Evolutionary conservation across 2,797 vertebrate genomes (phyloP).

Genomic region (Falco novaeseelandiae): DNA sequence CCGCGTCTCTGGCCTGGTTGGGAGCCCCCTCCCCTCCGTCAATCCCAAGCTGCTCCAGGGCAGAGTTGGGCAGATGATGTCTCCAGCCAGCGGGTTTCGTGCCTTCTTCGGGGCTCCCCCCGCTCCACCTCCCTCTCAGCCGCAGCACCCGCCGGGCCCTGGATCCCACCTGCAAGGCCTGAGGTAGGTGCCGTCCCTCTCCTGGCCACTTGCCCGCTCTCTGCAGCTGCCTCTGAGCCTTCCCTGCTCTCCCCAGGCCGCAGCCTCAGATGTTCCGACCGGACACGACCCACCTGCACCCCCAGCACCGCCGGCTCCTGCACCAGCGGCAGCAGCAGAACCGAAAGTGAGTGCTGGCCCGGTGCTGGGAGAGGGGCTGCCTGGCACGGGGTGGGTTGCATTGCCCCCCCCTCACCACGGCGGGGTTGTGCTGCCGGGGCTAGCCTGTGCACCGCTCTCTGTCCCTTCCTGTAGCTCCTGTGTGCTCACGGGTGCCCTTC

Average conservation of each 20-base stretch:
- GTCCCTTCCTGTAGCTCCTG: conserved; percentile 63
- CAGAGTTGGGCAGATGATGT: conserved; percentile 81
- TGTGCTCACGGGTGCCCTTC: conserved; percentile 42
- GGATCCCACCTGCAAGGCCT: conserved; percentile 78
- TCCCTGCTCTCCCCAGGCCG: conserved; percentile 45
- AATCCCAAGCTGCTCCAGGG: conserved; percentile 81
- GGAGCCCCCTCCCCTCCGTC: conserved; percentile 82
- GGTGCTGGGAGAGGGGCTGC: not conserved
- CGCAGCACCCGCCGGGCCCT: conserved; percentile 65
- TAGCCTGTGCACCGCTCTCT: conserved; percentile 58
- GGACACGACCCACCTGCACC: conserved; percentile 94
- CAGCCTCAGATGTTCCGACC: conserved; percentile 84
- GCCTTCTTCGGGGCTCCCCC: conserved; percentile 88
- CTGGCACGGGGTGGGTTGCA: not conserved
- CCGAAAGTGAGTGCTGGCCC: conserved; percentile 79
- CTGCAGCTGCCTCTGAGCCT: rapidly evolving
- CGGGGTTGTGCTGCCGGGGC: not conserved
- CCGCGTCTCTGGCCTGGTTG: conserved; percentile 81
- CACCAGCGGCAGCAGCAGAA: conserved; percentile 90
- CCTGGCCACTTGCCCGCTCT: rapidly evolving
- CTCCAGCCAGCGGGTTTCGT: conserved; percentile 87
- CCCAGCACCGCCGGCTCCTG: conserved; percentile 92
- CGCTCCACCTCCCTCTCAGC: conserved; percentile 69
- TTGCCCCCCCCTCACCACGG: not conserved
- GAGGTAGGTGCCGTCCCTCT: conserved; percentile 34